Evolutionary conservation across 2,888 invertebrate genomes (phyloP).

Genomic region (Eilema griseolum): DNA sequence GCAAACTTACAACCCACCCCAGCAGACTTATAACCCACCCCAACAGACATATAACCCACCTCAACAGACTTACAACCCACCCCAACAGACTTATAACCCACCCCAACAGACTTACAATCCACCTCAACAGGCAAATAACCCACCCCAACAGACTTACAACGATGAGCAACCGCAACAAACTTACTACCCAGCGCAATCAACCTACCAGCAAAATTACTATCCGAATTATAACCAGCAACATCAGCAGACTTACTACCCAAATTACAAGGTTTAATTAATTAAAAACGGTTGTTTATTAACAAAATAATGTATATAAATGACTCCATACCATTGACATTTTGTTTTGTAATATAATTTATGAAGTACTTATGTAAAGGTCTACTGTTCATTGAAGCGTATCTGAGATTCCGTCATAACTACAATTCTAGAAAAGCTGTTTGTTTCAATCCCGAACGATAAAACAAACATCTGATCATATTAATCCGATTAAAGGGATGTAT

Average conservation of each 20-base stretch:
- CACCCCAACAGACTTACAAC: conserved; percentile 35
- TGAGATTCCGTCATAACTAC: neutral
- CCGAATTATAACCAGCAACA: conserved; percentile 33
- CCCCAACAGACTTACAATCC: conserved; percentile 44
- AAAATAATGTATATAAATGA: neutral
- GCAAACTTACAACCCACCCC: conserved; percentile 8
- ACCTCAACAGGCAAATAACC: conserved; percentile 7
- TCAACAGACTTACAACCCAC: conserved; percentile 34
- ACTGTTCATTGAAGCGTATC: conserved; percentile 17
- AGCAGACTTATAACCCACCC: conserved; percentile 40
- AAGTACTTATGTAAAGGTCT: conserved; percentile 5
- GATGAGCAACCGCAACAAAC: conserved; percentile 12
- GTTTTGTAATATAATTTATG: conserved; percentile 14
- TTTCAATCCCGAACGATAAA: neutral
- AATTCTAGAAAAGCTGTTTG: neutral
- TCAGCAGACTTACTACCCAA: conserved; percentile 46
- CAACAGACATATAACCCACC: conserved; percentile 60
- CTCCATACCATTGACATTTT: conserved; percentile 17
- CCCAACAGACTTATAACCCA: conserved; percentile 20
- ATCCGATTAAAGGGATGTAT: neutral
- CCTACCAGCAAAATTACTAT: conserved; percentile 6
- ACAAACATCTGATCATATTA: neutral
- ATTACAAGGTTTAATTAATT: conserved; percentile 22
- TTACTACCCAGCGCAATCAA: conserved; percentile 10
- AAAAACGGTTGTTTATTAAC: conserved; percentile 4